Evolutionary conservation across 2,113 vertebrate genomes (phyloP), one percentile per base, ranked within the genome.

Genomic region (Malaclemys terrapin): DNA sequence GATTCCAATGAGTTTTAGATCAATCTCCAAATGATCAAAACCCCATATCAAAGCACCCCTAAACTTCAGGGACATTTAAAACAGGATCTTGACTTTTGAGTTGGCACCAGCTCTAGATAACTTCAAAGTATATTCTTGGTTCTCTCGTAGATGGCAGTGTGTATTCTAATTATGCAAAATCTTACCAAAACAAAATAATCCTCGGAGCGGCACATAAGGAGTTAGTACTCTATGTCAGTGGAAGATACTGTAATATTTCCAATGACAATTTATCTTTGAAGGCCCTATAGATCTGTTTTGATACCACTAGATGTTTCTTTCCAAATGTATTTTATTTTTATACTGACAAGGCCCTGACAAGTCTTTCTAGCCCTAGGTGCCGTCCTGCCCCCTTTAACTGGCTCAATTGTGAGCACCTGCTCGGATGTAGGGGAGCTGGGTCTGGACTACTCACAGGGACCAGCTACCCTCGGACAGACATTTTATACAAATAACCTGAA

Each of bases 151-250:
- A 69, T 24, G 87, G 31, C 56, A 89, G 20, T 45, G 2, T 90
- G n/a, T 49, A 84, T 85, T 84, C 31, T 85, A 91, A 91, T 91
- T 83, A 92, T 76, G 79, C 42, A 95, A 92, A 95, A 90, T 56
- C 93, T 89, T 79, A 93, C n/a, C 8, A 82, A 87, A 92, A 82
- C 93, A 89, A 83, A 96, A 87, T 85, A 52, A 20, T 0, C 31
- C 94, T 8, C 2, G 35, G 83, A 91, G 81, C 80, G 75, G 87
- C 65, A 81, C 75, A 52, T 50, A 84, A 87, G 76, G 42, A 91
- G 19, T 17, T 85, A 57, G 42, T 85, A 82, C 27, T 69, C 27
- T 69, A 31, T 42, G 80, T 59, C 82, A 93, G 54, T 82, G n/a
- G 88, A n/a, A 96, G 96, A 93, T 56, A 85, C 1, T 89, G 3